Percentiles rank a stretch among this genome's conserved stretches.
Evolutionary conservation across 2,888 invertebrate genomes (phyloP).

Genomic region (Lobophora halterata): DNA sequence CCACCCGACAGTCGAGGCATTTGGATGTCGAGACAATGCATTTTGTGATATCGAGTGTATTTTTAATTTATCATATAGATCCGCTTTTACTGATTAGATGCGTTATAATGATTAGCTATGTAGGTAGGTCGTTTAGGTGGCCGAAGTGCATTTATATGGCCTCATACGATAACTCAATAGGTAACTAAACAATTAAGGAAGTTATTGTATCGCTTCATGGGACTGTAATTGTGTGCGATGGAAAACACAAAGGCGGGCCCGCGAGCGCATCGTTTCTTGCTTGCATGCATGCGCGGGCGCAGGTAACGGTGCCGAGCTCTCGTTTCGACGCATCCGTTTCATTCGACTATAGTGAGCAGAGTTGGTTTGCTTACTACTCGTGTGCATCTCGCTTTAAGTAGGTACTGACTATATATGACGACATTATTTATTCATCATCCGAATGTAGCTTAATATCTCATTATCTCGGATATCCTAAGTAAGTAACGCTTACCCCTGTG

Average conservation of each 20-base stretch:
- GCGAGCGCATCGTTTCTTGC: conserved; percentile 17
- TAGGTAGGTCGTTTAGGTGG: conserved; percentile 27
- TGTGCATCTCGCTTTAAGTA: conserved; percentile 22
- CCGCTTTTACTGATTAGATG: conserved; percentile 50
- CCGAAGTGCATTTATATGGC: conserved; percentile 51
- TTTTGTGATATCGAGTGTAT: conserved; percentile 76
- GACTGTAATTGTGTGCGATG: conserved; percentile 39
- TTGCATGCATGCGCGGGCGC: conserved; percentile 38
- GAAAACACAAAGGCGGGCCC: conserved; percentile 35
- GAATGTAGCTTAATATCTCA: conserved; percentile 45
- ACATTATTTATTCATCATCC: conserved; percentile 48
- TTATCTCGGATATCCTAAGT: conserved; percentile 36
- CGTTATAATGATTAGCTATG: conserved; percentile 43
- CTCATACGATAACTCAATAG: conserved; percentile 36
- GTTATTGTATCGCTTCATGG: too few species aligned
- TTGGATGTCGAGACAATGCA: conserved; percentile 55
- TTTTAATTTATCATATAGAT: conserved; percentile 57
- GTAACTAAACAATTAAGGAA: too few species aligned
- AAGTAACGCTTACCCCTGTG: conserved; percentile 57
- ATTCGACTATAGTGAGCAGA: conserved; percentile 34
- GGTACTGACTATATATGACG: conserved; percentile 19
- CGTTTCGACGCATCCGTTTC: conserved; percentile 55
- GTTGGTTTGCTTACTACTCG: conserved; percentile 38
- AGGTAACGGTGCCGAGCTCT: conserved; percentile 72
- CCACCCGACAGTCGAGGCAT: conserved; percentile 52